Base-by-base conservation (phyloP, 64 coral and sea anemone genomes). In the Cladopsammia gracilis region DNA sequence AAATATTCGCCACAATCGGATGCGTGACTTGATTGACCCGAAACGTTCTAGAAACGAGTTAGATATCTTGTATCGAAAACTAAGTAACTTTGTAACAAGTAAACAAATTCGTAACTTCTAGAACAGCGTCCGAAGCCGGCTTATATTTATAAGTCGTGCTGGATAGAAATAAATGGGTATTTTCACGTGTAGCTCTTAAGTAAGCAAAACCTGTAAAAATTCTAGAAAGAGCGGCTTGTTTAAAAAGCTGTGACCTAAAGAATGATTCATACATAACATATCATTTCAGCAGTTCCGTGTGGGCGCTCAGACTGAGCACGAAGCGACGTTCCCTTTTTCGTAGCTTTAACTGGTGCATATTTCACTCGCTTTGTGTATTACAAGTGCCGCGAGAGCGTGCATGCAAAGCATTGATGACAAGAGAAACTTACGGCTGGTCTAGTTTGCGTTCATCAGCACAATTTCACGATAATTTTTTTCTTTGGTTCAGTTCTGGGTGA, bases 51-150 rank as follows among this genome's bases (percentile, higher is more conserved):
- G 80, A 84, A 34, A 84, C 80, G 11, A 49, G 3, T 50, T 67
- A 2, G 43, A 67, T 84, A 84, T 84, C 80, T 84, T 84, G 62
- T 84, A 84, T 68, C 80, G 46, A 64, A 82, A 64, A 82, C 26
- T 82, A 84, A 67, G 80, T 84, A 84, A 84, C 80, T 84, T 84
- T 84, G 80, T 84, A 84, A 84, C 80, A 67, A 84, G 80, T 84
- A 84, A 84, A 84, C 80, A 67, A 66, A 68, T 68, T 67, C 23
- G 61, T 84, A 68, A 66, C 80, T 84, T 84, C 80, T 84, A 16
- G 80, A 84, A 84, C 4, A 84, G 25, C 24, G 80, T 62, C 44
- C 5, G 68, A 47, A 84, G 80, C 79, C 60, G 25, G 8, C 58
- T 82, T 64, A 82, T 11, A 82, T n/a, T 49, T 12, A 7, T 46